These are phyloP conservation scores for Anoplius nigerrimus DNA, from an alignment of 2,888 invertebrate species.

Conservation along the genomic window DNA sequence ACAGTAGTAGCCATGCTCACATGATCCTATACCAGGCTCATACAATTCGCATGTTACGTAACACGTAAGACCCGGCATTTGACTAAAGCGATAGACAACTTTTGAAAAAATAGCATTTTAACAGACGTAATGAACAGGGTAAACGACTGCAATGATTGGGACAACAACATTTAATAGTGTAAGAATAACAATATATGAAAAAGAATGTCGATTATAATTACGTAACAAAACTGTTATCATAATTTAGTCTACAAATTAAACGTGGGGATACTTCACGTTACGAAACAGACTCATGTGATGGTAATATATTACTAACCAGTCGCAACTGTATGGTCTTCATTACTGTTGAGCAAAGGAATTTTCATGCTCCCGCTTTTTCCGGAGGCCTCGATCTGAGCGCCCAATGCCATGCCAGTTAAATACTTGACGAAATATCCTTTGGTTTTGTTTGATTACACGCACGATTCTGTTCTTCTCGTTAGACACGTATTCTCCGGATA, in stretches of 20 bases:
- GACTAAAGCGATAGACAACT: conserved; percentile 35
- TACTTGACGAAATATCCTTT: conserved; percentile 6
- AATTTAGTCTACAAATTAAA: conserved; percentile 35
- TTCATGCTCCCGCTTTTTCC: conserved; percentile 69
- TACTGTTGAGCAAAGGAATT: conserved; percentile 67
- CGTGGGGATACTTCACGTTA: not conserved
- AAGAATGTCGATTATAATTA: conserved; percentile 33
- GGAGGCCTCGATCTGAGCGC: conserved; percentile 72
- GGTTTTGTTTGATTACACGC: conserved; percentile 26
- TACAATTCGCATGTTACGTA: conserved; percentile 64
- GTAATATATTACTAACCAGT: conserved; percentile 58
- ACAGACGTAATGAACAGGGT: not conserved
- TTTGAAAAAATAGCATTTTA: conserved; percentile 15
- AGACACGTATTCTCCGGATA: not conserved
- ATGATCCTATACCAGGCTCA: conserved; percentile 62
- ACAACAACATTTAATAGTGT: not conserved
- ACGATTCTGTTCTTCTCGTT: conserved; percentile 12
- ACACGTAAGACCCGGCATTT: conserved; percentile 50
- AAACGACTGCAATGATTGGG: not conserved
- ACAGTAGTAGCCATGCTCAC: conserved; percentile 49
- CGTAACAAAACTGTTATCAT: conserved; percentile 41
- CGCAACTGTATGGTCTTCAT: conserved; percentile 42
- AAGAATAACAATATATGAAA: not conserved
- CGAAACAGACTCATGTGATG: conserved; percentile 7
- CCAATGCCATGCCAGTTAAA: conserved; percentile 70